Percentiles rank a stretch among this genome's conserved stretches.
Conservation (phyloP, 2,113 vertebrate species). For the Silurus glanis region DNA sequence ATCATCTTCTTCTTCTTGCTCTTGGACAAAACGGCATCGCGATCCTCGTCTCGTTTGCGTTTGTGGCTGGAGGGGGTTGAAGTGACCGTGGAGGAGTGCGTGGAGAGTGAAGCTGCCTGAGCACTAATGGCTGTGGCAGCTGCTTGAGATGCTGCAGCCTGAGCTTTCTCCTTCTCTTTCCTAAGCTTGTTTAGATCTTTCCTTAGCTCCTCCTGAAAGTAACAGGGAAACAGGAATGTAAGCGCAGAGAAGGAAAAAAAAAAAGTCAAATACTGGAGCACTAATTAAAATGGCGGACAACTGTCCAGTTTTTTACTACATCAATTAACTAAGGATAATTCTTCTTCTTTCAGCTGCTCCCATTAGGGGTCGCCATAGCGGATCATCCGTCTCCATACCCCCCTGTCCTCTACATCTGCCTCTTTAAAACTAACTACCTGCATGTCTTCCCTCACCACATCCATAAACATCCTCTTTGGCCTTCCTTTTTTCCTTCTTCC, state of each 20-base stretch:
- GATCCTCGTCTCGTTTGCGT: slow-evolving; percentile 89
- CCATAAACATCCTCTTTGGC: too few relatives aligned
- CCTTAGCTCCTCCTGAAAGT: slow-evolving; percentile 88
- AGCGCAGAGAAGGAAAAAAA: slow-evolving; percentile 24
- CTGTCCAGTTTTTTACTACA: not conserved
- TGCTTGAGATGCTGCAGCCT: slow-evolving; percentile 75
- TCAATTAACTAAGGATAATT: not conserved
- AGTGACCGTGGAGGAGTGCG: slow-evolving; percentile 43
- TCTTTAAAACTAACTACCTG: too few relatives aligned
- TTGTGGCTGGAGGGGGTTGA: slow-evolving; percentile 76
- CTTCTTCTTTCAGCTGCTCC: too few relatives aligned
- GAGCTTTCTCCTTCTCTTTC: slow-evolving; percentile 85
- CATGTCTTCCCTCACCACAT: too few relatives aligned
- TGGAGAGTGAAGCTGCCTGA: slow-evolving; percentile 60
- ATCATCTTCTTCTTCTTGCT: slow-evolving; percentile 98
- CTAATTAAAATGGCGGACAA: not conserved
- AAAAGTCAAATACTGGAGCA: not conserved
- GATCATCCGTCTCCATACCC: too few relatives aligned
- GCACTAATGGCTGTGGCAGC: slow-evolving; percentile 63
- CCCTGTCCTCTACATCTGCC: too few relatives aligned
- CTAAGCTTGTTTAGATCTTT: slow-evolving; percentile 85
- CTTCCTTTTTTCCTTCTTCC: too few relatives aligned
- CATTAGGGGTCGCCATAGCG: too few relatives aligned
- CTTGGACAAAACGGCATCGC: slow-evolving; percentile 74
- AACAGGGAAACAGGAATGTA: not conserved